Evolutionary conservation across 1,140 invertebrate genomes (phyloP).

Genomic region (Pachypeltis micranthus): DNA sequence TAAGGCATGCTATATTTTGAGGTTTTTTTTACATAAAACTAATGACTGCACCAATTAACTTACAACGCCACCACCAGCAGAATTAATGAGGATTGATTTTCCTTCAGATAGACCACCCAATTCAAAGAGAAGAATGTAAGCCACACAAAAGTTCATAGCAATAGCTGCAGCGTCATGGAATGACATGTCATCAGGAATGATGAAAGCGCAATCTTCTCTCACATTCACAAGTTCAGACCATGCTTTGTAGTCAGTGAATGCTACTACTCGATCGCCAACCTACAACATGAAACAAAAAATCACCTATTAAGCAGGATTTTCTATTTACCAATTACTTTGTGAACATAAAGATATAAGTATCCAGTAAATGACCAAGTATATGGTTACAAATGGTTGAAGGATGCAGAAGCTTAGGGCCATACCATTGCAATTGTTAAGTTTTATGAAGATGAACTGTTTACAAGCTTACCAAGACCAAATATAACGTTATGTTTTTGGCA

Average conservation of each 20-base stretch:
- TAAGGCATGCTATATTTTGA: no score
- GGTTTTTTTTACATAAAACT: no score
- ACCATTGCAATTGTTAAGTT: no score
- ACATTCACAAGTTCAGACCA: slow-evolving; percentile 77
- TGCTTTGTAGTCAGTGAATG: slow-evolving; percentile 65
- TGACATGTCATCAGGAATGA: slow-evolving; percentile 60
- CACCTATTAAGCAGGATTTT: neutral
- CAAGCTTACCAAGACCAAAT: no score
- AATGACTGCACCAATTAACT: slow-evolving; percentile 44
- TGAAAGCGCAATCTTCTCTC: slow-evolving; percentile 63
- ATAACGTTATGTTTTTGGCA: no score
- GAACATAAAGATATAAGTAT: no score
- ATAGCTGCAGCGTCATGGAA: slow-evolving; percentile 69
- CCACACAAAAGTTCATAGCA: slow-evolving; percentile 75
- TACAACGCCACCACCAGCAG: slow-evolving; percentile 78
- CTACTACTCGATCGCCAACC: slow-evolving; percentile 77
- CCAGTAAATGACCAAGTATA: no score
- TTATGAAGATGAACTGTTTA: no score
- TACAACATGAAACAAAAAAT: slow-evolving; percentile 32
- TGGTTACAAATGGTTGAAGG: no score
- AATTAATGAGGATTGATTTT: slow-evolving; percentile 72
- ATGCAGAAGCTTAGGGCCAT: no score
- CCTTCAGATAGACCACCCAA: slow-evolving; percentile 61
- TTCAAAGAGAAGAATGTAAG: slow-evolving; percentile 75
- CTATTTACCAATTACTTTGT: no score